phyloP scores from a whole-genome alignment of 1,140 invertebrate species.

The Hyles euphorbiae region DNA sequence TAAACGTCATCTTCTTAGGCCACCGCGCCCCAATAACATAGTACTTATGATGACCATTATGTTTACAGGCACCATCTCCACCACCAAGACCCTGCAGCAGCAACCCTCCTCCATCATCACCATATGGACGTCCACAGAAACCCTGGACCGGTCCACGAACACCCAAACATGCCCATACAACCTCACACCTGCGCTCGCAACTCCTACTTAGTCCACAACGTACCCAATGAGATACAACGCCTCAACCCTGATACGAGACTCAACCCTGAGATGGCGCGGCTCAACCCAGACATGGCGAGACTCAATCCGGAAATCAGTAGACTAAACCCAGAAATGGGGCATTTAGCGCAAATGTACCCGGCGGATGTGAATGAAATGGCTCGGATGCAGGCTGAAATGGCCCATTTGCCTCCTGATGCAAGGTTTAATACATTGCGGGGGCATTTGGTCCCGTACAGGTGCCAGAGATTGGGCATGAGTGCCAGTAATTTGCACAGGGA shows the following conservation, averaged over 20 bases:
- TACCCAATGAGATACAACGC: constrained; percentile 29
- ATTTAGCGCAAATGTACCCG: constrained; percentile 19
- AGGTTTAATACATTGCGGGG: constrained; percentile 59
- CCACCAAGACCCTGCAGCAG: constrained; percentile 61
- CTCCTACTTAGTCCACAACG: constrained; percentile 44
- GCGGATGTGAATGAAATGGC: constrained; percentile 21
- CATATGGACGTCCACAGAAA: constrained; percentile 58
- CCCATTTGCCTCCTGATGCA: constrained; percentile 36
- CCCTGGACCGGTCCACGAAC: constrained; percentile 42
- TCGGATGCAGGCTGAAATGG: constrained; percentile 37
- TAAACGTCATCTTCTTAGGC: not conserved
- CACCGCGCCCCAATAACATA: not conserved
- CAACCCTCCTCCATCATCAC: constrained; percentile 61
- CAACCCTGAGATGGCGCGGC: constrained; percentile 27
- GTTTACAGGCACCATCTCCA: constrained; percentile 59
- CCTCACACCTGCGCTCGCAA: constrained; percentile 48
- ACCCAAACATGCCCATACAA: constrained; percentile 34
- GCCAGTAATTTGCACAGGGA: constrained; percentile 51
- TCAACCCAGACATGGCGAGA: constrained; percentile 39
- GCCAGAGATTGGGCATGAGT: constrained; percentile 50
- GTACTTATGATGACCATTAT: not conserved
- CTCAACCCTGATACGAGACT: constrained; percentile 28
- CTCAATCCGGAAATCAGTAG: constrained; percentile 40
- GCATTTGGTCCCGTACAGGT: constrained; percentile 57
- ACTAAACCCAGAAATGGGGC: constrained; percentile 34